Conservation (phyloP, 2,888 invertebrate species). For the Neocrepidodera transversa region DNA sequence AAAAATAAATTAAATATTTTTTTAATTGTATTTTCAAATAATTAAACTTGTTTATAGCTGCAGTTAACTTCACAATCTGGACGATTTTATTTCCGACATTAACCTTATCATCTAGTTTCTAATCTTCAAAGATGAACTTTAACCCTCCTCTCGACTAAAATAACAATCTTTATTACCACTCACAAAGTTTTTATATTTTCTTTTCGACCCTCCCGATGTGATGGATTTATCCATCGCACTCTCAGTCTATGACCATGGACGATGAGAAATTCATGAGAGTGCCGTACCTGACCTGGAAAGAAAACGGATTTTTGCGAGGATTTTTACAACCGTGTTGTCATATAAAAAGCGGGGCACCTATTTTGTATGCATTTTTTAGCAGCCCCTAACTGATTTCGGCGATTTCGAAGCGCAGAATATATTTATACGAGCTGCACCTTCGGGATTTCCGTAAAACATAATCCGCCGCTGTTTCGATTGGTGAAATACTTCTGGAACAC, state of each 20-base stretch:
- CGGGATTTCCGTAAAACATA: slow-evolving; percentile 18
- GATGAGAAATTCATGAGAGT: slow-evolving; percentile 33
- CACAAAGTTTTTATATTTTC: slow-evolving; percentile 14
- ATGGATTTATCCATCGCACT: slow-evolving; percentile 21
- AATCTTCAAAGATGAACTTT: neutral
- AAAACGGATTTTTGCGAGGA: slow-evolving; percentile 27
- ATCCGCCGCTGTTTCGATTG: slow-evolving; percentile 4
- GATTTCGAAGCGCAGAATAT: slow-evolving; percentile 24
- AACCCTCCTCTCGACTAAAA: neutral
- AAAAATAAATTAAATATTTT: too few relatives aligned
- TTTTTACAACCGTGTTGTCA: slow-evolving; percentile 31
- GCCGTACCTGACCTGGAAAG: slow-evolving; percentile 33
- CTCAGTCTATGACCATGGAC: slow-evolving; percentile 14
- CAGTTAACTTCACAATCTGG: neutral
- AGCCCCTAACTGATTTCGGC: slow-evolving; percentile 27
- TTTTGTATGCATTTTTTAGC: slow-evolving; percentile 36
- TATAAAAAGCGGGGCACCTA: slow-evolving; percentile 33
- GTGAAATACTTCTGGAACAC: neutral
- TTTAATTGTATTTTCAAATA: neutral
- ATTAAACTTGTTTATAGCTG: neutral
- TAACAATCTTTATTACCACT: slow-evolving; percentile 12
- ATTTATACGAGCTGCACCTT: slow-evolving; percentile 13
- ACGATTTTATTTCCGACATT: neutral
- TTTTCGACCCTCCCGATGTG: neutral
- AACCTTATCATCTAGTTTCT: neutral